Percentiles rank a stretch among this genome's conserved stretches.
These are phyloP conservation scores for Mesoclemmys tuberculata DNA, from an alignment of 2,113 vertebrate species.

Conservation along the genomic window DNA sequence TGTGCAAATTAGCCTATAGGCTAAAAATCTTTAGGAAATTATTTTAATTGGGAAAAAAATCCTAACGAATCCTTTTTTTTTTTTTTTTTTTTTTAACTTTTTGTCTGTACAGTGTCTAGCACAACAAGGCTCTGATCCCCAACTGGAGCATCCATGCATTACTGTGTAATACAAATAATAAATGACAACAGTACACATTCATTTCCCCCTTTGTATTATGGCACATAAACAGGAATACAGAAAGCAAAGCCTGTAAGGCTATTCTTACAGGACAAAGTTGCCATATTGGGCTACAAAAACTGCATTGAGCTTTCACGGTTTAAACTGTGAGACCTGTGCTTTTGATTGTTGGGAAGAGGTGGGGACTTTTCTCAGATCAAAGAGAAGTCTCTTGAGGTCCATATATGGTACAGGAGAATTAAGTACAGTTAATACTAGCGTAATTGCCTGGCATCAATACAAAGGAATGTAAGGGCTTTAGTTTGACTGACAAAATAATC, in stretches of 20 bases:
- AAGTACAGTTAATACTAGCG: neutral
- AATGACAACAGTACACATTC: neutral
- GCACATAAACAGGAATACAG: neutral
- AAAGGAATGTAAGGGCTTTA: neutral
- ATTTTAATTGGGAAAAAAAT: neutral
- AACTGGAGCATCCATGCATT: neutral
- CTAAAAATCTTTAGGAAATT: neutral
- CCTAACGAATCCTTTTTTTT: neutral
- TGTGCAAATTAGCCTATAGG: neutral
- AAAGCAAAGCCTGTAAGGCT: neutral
- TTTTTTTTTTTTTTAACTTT: neutral
- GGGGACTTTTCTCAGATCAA: conserved; percentile 35
- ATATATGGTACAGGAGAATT: neutral
- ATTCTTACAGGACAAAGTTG: conserved; percentile 32
- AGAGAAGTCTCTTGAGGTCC: conserved; percentile 14
- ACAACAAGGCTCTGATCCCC: neutral
- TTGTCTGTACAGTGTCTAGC: neutral
- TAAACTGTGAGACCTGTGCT: conserved; percentile 15
- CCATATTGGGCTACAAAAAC: conserved; percentile 21
- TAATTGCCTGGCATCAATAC: neutral
- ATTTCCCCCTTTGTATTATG: neutral
- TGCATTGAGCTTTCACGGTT: neutral
- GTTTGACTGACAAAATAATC: neutral
- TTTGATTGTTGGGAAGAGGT: conserved; percentile 25
- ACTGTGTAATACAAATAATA: neutral